These are phyloP conservation scores for Eupsittula cactorum DNA, from an alignment of 2,113 vertebrate species.

Conservation along the genomic window DNA sequence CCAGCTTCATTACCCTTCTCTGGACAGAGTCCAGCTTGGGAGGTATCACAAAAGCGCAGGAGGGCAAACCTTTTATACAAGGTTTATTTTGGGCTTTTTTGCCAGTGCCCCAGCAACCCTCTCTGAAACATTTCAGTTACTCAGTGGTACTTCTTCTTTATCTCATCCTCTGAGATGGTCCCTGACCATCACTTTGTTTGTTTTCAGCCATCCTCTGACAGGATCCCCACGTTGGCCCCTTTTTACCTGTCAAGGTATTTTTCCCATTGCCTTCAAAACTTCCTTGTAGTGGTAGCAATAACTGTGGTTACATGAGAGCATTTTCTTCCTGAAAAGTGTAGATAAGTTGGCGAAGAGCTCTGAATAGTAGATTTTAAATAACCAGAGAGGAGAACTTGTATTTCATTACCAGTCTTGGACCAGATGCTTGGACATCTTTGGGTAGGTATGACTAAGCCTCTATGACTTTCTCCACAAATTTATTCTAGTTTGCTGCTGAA, in stretches of 20 bases:
- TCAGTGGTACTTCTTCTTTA: not conserved
- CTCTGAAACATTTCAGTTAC: not conserved
- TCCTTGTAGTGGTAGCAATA: not conserved
- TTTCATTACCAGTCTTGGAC: conserved; percentile 2
- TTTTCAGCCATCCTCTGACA: not conserved
- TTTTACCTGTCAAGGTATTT: not conserved
- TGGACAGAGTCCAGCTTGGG: not conserved
- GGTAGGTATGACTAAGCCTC: conserved; percentile 35
- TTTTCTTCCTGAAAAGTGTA: not conserved
- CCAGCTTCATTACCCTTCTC: not conserved
- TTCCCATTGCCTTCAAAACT: not conserved
- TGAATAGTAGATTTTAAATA: not conserved
- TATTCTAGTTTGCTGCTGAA: not conserved
- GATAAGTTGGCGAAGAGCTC: not conserved
- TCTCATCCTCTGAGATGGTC: not conserved
- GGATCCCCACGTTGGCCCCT: not conserved
- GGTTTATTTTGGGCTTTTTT: not conserved
- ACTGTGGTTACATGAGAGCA: not conserved
- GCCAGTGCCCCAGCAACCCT: not conserved
- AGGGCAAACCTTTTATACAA: not conserved
- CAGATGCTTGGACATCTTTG: conserved; percentile 15
- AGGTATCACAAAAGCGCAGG: not conserved
- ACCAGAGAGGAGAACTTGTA: not conserved
- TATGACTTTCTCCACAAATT: conserved; percentile 27
- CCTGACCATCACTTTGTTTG: not conserved